These are phyloP conservation scores for Castor canadensis DNA, from an alignment of 2,113 vertebrate genomes.

Conservation along the genomic window DNA sequence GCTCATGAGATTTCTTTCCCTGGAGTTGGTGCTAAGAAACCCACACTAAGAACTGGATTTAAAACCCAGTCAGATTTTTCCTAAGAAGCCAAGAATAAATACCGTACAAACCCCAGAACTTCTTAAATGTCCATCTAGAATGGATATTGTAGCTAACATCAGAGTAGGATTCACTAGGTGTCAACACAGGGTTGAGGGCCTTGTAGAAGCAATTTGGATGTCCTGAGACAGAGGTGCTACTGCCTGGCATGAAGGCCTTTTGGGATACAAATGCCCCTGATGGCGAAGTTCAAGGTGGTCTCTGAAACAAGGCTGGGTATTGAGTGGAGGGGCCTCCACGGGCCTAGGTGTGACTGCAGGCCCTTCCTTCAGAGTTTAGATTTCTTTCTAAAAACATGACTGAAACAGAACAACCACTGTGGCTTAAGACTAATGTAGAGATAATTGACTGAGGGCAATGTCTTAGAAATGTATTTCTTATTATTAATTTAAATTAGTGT, in stretches of 20 bases:
- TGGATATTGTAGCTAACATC: fast-evolving
- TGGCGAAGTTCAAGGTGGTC: too few species aligned
- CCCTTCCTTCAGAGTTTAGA: background rate
- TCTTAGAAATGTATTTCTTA: background rate
- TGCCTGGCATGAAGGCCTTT: background rate
- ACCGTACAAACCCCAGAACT: background rate
- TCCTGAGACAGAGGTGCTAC: background rate
- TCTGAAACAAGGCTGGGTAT: fast-evolving
- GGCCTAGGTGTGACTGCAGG: fast-evolving
- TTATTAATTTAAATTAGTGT: background rate
- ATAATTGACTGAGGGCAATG: background rate
- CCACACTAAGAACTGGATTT: background rate
- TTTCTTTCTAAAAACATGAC: background rate
- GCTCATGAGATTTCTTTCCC: too few species aligned
- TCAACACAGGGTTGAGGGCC: fast-evolving
- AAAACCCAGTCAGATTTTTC: background rate
- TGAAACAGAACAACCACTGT: background rate
- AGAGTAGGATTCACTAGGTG: fast-evolving
- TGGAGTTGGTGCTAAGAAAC: too few species aligned
- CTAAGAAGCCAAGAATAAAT: background rate
- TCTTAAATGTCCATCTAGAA: background rate
- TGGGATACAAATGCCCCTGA: fast-evolving
- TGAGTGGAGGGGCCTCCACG: background rate
- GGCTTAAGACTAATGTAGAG: background rate
- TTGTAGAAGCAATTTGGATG: background rate